phyloP scores from a whole-genome alignment of 2,113 vertebrate species.

The Bungarus multicinctus region DNA sequence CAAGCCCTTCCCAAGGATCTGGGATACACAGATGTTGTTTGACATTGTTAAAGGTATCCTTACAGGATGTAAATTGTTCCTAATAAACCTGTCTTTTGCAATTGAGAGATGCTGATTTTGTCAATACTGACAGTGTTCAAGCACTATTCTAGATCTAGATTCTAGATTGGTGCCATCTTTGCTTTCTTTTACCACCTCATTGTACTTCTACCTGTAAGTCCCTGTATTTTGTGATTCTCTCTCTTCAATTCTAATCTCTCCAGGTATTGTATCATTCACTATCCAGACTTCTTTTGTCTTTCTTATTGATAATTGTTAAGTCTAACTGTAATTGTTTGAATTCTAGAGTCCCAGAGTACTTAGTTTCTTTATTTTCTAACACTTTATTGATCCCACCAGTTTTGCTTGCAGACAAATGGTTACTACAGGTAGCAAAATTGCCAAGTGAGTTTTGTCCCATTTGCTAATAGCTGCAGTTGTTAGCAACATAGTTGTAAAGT shows the following conservation, averaged over 20 bases:
- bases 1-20: too few relatives aligned
- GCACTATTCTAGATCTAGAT: not conserved
- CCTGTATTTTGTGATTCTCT: too few relatives aligned
- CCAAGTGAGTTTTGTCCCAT: not conserved
- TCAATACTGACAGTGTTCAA: not conserved
- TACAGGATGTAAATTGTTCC: not conserved
- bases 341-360: not conserved
- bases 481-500: too few relatives aligned
- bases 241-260: too few relatives aligned
- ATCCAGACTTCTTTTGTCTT: not conserved
- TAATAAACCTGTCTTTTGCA: not conserved
- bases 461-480: not conserved
- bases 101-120: not conserved
- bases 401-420: not conserved
- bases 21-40: too few relatives aligned
- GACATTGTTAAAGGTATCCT: too few relatives aligned
- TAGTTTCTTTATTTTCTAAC: not conserved
- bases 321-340: not conserved
- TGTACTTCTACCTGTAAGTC: too few relatives aligned
- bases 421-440: not conserved
- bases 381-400: not conserved
- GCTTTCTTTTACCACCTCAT: not conserved
- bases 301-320: not conserved
- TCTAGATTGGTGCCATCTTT: not conserved
- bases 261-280: too few relatives aligned